Conservation (phyloP, 2,888 invertebrate species). For the Gortyna flavago region DNA sequence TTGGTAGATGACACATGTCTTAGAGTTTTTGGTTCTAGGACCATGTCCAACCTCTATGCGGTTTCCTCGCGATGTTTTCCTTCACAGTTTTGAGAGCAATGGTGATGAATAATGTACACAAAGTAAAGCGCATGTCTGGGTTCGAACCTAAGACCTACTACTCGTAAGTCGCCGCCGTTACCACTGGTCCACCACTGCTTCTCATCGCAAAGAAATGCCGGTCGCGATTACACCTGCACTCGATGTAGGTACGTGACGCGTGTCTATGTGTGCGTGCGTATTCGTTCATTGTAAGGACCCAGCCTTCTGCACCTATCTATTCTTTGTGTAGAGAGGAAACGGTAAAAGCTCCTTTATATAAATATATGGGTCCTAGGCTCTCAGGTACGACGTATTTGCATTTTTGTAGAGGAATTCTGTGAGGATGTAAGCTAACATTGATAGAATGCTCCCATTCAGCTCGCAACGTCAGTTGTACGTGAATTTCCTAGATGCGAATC, state of each 20-base stretch:
- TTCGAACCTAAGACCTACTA: too few species aligned
- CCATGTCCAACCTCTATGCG: too few species aligned
- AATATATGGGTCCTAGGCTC: constrained; percentile 29
- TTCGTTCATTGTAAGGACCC: neutral
- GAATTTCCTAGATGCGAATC: neutral
- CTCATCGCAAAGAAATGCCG: neutral
- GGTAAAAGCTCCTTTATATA: constrained; percentile 42
- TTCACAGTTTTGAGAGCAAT: neutral
- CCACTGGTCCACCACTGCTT: too few species aligned
- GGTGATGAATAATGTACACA: neutral
- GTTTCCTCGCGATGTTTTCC: neutral
- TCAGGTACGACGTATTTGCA: constrained; percentile 37
- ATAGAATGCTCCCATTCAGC: neutral
- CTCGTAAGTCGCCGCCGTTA: too few species aligned
- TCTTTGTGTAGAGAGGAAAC: neutral
- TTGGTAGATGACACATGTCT: neutral
- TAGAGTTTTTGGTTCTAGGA: neutral
- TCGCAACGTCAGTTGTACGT: neutral
- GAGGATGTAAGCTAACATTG: constrained; percentile 1
- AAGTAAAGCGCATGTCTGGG: neutral
- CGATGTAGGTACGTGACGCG: neutral
- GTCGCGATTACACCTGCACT: neutral
- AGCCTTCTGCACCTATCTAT: constrained; percentile 2
- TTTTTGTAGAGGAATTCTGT: constrained; percentile 26
- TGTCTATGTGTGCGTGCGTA: too few species aligned